Percentiles rank a stretch among this genome's conserved stretches.
phyloP scores from a whole-genome alignment of 2,113 vertebrate species.

The Nothobranchius furzeri region DNA sequence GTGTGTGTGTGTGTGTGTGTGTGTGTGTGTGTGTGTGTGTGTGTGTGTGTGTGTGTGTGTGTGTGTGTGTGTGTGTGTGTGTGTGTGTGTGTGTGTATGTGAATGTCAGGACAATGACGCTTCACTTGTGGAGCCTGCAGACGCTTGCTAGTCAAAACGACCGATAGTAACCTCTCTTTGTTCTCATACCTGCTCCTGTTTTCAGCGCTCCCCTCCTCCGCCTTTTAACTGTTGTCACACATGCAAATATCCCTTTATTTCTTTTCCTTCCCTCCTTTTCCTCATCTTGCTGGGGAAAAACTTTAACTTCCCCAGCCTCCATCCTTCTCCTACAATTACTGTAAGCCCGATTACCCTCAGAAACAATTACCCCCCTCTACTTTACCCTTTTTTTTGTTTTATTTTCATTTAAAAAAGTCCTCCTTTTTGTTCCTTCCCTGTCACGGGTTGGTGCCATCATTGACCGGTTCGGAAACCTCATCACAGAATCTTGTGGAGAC shows the following conservation, averaged over 20 bases:
- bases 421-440: slow-evolving; percentile 14
- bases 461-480: slow-evolving; percentile 21
- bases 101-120: slow-evolving; percentile 30
- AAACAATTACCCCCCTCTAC: slow-evolving; percentile 18
- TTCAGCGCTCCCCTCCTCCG: slow-evolving; percentile 9
- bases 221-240: slow-evolving; percentile 4
- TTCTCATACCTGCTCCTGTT: slow-evolving; percentile 29
- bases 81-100: slow-evolving; percentile 1
- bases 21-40: slow-evolving; percentile 2
- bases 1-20: slow-evolving; percentile 5
- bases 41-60: slow-evolving; percentile 1
- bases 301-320: background rate
- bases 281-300: background rate
- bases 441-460: slow-evolving; percentile 42
- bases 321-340: slow-evolving; percentile 1
- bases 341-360: background rate
- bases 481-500: slow-evolving; percentile 31
- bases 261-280: background rate
- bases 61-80: slow-evolving; percentile 7
- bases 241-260: slow-evolving; percentile 4
- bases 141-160: slow-evolving; percentile 51
- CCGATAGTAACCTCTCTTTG: slow-evolving; percentile 74
- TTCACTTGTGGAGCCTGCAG: slow-evolving; percentile 31
- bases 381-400: slow-evolving; percentile 11
- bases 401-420: slow-evolving; percentile 1